Conservation (phyloP, 1,140 invertebrate species). For the Ceratina calcarata region DNA sequence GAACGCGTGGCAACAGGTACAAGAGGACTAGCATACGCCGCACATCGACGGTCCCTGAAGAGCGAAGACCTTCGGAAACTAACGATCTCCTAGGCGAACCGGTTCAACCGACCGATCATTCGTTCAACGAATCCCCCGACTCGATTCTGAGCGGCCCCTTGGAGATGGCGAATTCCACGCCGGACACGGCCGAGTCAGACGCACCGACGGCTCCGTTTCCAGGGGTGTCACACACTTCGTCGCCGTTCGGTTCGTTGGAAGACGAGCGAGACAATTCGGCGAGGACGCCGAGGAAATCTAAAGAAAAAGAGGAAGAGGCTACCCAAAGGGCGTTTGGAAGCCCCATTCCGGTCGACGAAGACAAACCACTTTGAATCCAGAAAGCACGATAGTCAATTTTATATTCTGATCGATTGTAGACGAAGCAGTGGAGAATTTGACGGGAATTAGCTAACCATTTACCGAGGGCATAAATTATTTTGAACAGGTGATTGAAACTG, state of each 20-base stretch:
- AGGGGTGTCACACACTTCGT: conserved; percentile 51
- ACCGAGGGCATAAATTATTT: not conserved
- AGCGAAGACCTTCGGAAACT: conserved; percentile 46
- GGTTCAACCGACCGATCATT: conserved; percentile 50
- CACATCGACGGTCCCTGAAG: conserved; percentile 72
- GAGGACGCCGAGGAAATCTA: conserved; percentile 22
- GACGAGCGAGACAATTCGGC: not conserved
- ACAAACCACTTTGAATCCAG: conserved; percentile 44
- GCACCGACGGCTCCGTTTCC: conserved; percentile 67
- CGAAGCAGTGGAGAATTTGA: no score
- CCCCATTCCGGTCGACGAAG: conserved; percentile 65
- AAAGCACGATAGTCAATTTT: not conserved
- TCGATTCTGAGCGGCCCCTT: conserved; percentile 65
- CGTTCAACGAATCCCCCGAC: conserved; percentile 68
- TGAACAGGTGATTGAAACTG: not conserved
- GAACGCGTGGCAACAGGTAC: conserved; percentile 46
- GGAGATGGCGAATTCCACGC: conserved; percentile 55
- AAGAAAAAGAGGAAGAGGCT: conserved; percentile 22
- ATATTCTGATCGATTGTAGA: not conserved
- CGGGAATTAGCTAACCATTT: not conserved
- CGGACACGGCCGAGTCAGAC: conserved; percentile 67
- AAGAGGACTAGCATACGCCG: conserved; percentile 59
- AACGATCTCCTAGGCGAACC: conserved; percentile 49
- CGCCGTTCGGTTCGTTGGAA: conserved; percentile 38
- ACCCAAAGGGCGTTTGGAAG: conserved; percentile 68